Percentiles rank a stretch among this genome's conserved stretches.
phyloP scores from a whole-genome alignment of 1,140 invertebrate genomes.

The Lasioglossum baleicum region DNA sequence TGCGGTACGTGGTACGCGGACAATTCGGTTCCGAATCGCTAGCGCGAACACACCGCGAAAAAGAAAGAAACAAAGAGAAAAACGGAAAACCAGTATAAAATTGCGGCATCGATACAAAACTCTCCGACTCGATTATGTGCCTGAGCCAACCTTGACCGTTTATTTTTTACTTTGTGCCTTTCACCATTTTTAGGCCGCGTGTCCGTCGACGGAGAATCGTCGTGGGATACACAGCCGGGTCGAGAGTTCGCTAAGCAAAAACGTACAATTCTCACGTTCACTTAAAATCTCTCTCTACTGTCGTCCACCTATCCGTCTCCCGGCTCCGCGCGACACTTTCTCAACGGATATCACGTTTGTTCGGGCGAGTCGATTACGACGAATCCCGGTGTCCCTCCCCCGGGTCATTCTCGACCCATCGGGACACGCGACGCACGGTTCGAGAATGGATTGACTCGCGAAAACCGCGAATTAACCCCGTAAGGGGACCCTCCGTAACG shows the following conservation, averaged over 20 bases:
- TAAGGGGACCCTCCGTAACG: neutral
- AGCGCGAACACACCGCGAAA: slow-evolving; percentile 14
- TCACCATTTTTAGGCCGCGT: slow-evolving; percentile 65
- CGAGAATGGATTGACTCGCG: slow-evolving; percentile 65
- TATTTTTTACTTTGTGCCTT: slow-evolving; percentile 76
- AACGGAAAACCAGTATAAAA: neutral
- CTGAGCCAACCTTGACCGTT: slow-evolving; percentile 63
- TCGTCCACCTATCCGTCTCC: neutral
- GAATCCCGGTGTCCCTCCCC: too few relatives aligned
- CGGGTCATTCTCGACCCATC: neutral
- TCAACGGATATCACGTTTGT: neutral
- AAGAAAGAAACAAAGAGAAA: neutral
- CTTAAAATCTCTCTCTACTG: neutral
- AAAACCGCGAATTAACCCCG: slow-evolving; percentile 1
- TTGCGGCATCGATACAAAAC: slow-evolving; percentile 26
- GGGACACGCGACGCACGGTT: slow-evolving; percentile 18
- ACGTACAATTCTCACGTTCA: slow-evolving; percentile 17
- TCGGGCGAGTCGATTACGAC: too few relatives aligned
- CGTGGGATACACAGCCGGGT: slow-evolving; percentile 37
- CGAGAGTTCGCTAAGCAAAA: slow-evolving; percentile 17
- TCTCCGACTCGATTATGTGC: slow-evolving; percentile 69
- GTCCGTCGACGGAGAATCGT: slow-evolving; percentile 51
- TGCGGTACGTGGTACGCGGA: neutral
- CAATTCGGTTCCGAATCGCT: slow-evolving; percentile 24
- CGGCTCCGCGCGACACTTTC: slow-evolving; percentile 32